Base-by-base conservation (phyloP, 2,888 invertebrate genomes). In the Mechanitis messenoides region DNA sequence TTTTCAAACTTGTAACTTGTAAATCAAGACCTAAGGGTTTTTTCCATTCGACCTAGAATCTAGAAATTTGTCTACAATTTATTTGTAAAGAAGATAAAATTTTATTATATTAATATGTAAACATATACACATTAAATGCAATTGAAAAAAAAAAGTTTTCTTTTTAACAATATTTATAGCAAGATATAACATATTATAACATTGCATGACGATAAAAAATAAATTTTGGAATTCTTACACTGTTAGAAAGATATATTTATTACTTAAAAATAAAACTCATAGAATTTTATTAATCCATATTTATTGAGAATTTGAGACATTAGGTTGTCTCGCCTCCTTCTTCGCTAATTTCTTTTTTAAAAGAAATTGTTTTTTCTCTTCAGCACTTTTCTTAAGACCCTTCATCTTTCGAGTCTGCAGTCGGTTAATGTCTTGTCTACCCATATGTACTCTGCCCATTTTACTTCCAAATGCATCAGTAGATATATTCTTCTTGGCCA, bases 401-500 rank as follows among this genome's bases (percentile, higher is more conserved):
- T 97, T 97, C 93, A 97, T 95, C 83, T 97, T 97, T 65, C 97
- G 92, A 3, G 97, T 97, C 80, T 98, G 98, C 67, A 98, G 86
- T 69, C 93, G 94, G 59, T 92, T 91, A 45, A 98, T 92, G 73
- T 97, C 94, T 78, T 99, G 99, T 73, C 94, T 94, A 69, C 96
- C 96, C 91, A 99, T 93, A 84, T 99, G 99, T 62, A 99, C 93
- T 58, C 97, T 94, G 53, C 98, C 99, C 75, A 96, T 92, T 73
- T 94, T 96, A 7, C 95, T 95, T 60, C 98, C 99, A 76, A 99
- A 93, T 3, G 92, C 93, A 89, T 99, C 97, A 59, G 92, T 92
- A 1, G 94, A 93, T 62, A 98, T 92, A 80, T 99, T 99, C 92
- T 99, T 99, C 91, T 95, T 96, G 76, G 95, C 95, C 69, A 94